Evolutionary conservation across 2,113 vertebrate species (phyloP).

Genomic region (Calypte anna): DNA sequence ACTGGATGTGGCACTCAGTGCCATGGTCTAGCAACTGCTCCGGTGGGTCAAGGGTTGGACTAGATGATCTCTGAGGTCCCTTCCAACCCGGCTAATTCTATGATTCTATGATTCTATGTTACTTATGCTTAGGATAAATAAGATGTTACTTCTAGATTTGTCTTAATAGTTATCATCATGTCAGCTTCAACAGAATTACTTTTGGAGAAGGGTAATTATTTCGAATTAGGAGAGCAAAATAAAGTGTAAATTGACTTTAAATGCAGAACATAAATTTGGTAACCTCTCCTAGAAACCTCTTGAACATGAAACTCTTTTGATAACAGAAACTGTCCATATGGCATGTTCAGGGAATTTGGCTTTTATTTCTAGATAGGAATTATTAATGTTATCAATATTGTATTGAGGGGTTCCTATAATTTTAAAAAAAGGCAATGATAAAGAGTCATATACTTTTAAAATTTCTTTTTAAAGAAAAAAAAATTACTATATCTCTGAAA

Average conservation of each 20-base stretch:
- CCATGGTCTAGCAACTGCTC: no score
- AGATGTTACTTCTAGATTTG: background rate
- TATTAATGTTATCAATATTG: background rate
- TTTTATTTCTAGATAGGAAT: slow-evolving; percentile 39
- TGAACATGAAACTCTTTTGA: background rate
- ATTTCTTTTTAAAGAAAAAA: background rate
- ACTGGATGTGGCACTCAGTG: no score
- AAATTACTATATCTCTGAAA: background rate
- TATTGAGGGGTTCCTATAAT: background rate
- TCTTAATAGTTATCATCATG: background rate
- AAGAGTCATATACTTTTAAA: background rate
- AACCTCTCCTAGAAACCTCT: background rate
- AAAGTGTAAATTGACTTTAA: background rate
- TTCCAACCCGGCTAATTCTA: no score
- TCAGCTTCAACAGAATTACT: background rate
- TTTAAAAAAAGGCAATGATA: background rate
- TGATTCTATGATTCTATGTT: no score
- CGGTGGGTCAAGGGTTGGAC: no score
- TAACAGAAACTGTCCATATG: slow-evolving; percentile 35
- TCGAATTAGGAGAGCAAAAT: background rate
- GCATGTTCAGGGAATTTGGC: background rate
- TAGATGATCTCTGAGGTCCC: no score
- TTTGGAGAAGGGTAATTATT: background rate
- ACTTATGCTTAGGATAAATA: background rate
- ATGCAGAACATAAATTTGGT: background rate